Evolutionary conservation across 2,113 vertebrate genomes (phyloP).

Genomic region (Leptobrachium ailaonicum): DNA sequence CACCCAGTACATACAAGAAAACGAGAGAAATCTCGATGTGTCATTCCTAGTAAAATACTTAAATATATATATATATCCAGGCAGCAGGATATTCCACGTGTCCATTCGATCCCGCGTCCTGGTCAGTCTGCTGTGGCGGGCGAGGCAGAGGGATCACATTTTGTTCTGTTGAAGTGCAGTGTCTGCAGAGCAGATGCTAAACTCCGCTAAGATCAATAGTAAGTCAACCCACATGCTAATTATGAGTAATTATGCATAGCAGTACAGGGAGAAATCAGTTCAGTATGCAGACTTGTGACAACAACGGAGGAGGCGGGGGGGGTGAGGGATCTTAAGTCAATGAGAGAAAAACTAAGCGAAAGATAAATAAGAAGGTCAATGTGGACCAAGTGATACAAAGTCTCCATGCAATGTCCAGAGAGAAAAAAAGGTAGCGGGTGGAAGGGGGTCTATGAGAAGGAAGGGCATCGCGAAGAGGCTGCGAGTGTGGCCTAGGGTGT

Average conservation of each 20-base stretch:
- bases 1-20: no score
- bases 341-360: slow-evolving; percentile 16
- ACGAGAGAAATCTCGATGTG: no score
- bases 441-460: no score
- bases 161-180: not conserved
- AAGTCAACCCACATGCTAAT: slow-evolving; percentile 48
- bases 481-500: no score
- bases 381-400: not conserved
- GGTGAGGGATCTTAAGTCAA: slow-evolving; percentile 16
- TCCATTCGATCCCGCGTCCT: no score
- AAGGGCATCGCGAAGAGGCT: no score
- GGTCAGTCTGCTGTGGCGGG: not conserved
- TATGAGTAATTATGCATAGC: slow-evolving; percentile 50
- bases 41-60: no score
- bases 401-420: no score
- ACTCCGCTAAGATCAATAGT: slow-evolving; percentile 45
- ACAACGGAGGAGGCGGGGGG: slow-evolving; percentile 32
- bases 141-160: no score
- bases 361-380: slow-evolving; percentile 31
- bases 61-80: no score
- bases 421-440: no score
- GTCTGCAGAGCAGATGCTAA: slow-evolving; percentile 47
- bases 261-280: slow-evolving; percentile 42
- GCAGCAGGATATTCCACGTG: not conserved
- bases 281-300: slow-evolving; percentile 45